A percentile compares a stretch with the other conserved stretches of the same genome.
phyloP scores from a whole-genome alignment of 2,113 vertebrate genomes.

The Bubo bubo region DNA sequence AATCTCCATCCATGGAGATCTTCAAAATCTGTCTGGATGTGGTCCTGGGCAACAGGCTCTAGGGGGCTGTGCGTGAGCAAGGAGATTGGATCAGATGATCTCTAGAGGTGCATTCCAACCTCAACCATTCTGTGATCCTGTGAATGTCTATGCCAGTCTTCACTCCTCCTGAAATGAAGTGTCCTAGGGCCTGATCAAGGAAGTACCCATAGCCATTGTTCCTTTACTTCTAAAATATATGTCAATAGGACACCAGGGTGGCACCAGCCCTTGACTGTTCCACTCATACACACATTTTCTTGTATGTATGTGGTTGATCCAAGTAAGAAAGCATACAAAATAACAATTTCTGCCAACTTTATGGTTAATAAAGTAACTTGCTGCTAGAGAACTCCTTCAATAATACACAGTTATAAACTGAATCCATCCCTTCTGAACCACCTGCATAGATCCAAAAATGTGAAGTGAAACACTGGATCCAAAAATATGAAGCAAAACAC shows the following conservation, averaged over 20 bases:
- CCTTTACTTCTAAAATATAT: background rate
- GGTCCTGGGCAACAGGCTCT: background rate
- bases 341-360: background rate
- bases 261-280: background rate
- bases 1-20: background rate
- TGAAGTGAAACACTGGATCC: background rate
- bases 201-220: background rate
- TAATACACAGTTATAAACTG: background rate
- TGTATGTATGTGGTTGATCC: background rate
- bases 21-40: background rate
- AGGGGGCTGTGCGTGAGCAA: fast-evolving
- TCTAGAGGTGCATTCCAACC: background rate
- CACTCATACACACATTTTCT: background rate
- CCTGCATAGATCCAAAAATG: background rate
- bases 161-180: background rate
- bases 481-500: background rate
- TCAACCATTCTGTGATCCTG: background rate
- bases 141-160: background rate
- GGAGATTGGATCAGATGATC: background rate
- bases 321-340: background rate
- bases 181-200: background rate
- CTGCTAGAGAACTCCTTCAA: background rate
- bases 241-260: background rate
- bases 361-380: background rate
- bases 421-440: background rate